Evolutionary conservation across 2,888 invertebrate species (phyloP).

Genomic region (Cybosia mesomella): DNA sequence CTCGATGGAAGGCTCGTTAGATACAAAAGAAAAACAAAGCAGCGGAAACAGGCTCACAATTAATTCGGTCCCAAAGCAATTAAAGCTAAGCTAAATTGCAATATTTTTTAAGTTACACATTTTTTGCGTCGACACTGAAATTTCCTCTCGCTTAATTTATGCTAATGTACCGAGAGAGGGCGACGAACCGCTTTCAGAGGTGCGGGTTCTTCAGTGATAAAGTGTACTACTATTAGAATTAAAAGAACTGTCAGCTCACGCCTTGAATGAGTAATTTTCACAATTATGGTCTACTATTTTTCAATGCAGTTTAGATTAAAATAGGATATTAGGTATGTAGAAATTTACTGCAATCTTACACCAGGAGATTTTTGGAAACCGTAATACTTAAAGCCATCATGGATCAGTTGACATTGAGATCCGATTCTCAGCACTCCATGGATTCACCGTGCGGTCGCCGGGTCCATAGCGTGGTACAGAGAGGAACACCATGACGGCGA

Average conservation of each 20-base stretch:
- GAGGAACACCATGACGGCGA: too few relatives aligned
- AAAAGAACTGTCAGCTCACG: neutral
- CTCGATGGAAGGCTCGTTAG: neutral
- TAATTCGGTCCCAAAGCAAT: slow-evolving; percentile 52
- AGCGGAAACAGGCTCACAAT: slow-evolving; percentile 34
- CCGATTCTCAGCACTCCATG: too few relatives aligned
- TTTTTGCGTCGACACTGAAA: slow-evolving; percentile 53
- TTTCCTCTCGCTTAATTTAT: slow-evolving; percentile 52
- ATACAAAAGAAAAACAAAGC: slow-evolving; percentile 24
- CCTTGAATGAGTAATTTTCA: neutral
- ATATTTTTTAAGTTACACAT: slow-evolving; percentile 55
- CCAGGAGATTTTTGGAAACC: too few relatives aligned
- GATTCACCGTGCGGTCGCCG: too few relatives aligned
- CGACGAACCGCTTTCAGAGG: slow-evolving; percentile 15
- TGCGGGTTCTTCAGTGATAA: slow-evolving; percentile 32
- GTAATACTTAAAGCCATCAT: too few relatives aligned
- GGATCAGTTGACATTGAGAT: too few relatives aligned
- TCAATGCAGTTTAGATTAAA: neutral
- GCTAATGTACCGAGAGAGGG: slow-evolving; percentile 42
- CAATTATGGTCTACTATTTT: neutral
- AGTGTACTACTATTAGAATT: neutral
- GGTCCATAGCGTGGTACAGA: too few relatives aligned
- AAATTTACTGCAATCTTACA: neutral
- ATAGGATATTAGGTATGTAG: neutral
- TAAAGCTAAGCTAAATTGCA: slow-evolving; percentile 55